Evolutionary conservation across 2,888 invertebrate genomes (phyloP), one percentile per base, ranked within the genome.

Genomic region (Cactoblastis cactorum): DNA sequence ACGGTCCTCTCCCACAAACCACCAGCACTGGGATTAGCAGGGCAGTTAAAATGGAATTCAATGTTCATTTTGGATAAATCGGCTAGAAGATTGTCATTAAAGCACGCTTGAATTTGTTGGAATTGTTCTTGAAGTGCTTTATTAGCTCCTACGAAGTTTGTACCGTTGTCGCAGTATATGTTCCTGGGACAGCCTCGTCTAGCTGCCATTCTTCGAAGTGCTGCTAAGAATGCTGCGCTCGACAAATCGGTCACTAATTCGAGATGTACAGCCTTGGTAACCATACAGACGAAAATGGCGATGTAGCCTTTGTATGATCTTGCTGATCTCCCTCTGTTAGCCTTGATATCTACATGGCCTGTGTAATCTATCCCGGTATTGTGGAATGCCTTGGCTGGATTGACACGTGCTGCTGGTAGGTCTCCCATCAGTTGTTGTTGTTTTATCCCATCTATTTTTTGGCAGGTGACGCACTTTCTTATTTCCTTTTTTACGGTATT

Each of bases 1-100:
- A 49, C 49, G 1, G 49, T 32, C 11, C 49, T 15, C 32, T 49
- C 49, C 49, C 49, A 49, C 6, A 49, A 19, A 1, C 49, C 49
- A 5, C 49, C 48, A 3, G 39, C 39, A 3, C 39, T 41, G 8
- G 49, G 49, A 39, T 19, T 19, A n/a, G 6, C 14, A n/a, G 19
- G n/a, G 9, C 11, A n/a, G n/a, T n/a, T n/a, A n/a, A n/a, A n/a
- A n/a, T n/a, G n/a, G n/a, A n/a, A n/a, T n/a, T n/a, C n/a, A 3
- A 39, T 39, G 39, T 39, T 39, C 49, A 49, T 33, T 5, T 41
- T 41, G 4, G 49, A 1, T n/a, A 39, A 14, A 32, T 39, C 39
- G 6, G 33, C 11, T 1, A 49, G 12, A 11, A 39, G 41, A 32
- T 37, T 9, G n/a, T 39, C 11, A 14, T 18, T 18, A 39, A 39